A percentile compares a stretch with the other conserved stretches of the same genome.
phyloP scores from a whole-genome alignment of 2,113 vertebrate species.

The Psittacula cyanocephala region DNA sequence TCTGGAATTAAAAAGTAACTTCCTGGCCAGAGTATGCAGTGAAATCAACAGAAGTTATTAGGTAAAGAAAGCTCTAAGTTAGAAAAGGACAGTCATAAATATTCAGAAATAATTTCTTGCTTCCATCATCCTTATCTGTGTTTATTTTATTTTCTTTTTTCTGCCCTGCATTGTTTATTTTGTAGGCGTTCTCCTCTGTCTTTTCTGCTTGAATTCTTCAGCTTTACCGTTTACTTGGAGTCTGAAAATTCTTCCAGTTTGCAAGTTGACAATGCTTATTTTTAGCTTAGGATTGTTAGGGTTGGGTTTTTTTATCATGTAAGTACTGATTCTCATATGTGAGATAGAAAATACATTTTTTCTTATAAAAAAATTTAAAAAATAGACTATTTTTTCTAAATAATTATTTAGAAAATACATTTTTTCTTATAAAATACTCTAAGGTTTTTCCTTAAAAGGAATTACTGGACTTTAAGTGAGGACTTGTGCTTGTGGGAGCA shows the following conservation, averaged over 20 bases:
- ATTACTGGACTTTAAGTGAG: not conserved
- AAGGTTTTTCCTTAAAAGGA: not conserved
- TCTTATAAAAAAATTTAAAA: not conserved
- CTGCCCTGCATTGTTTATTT: not conserved
- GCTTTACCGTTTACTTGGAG: not conserved
- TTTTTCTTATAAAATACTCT: not conserved
- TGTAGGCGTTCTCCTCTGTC: not conserved
- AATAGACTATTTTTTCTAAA: too few relatives aligned
- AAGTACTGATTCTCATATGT: not conserved
- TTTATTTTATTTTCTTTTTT: not conserved
- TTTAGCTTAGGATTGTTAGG: not conserved
- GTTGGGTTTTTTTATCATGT: not conserved
- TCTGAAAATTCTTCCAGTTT: not conserved
- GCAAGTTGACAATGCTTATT: not conserved
- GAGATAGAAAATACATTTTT: not conserved
- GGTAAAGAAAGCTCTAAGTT: not conserved
- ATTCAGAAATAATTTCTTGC: not conserved
- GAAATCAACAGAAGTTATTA: not conserved
- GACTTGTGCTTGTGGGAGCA: not conserved
- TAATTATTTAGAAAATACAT: not conserved
- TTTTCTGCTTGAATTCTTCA: not conserved
- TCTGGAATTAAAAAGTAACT: constrained; percentile 14
- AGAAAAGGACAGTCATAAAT: not conserved
- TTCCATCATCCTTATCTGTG: not conserved
- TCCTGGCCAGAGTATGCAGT: not conserved